These are phyloP conservation scores for Struthidea cinerea DNA, from an alignment of 2,113 vertebrate genomes.

Conservation along the genomic window DNA sequence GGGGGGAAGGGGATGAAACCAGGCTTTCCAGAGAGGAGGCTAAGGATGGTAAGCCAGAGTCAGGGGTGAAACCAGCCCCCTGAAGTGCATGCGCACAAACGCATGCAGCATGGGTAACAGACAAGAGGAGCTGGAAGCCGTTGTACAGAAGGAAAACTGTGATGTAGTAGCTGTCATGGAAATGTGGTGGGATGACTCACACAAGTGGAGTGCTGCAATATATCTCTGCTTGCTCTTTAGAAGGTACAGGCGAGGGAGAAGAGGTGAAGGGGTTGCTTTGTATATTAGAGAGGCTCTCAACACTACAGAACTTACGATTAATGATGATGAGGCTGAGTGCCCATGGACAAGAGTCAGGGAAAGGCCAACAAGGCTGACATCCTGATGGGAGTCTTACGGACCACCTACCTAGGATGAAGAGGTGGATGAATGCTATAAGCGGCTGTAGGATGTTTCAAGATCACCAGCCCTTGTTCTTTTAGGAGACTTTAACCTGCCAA, in stretches of 20 bases:
- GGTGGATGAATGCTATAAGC: not conserved
- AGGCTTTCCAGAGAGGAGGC: not conserved
- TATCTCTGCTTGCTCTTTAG: not conserved
- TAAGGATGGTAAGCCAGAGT: not conserved
- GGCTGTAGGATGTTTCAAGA: not conserved
- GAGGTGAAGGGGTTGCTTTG: not conserved
- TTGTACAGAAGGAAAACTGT: not conserved
- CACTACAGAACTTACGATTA: rapidly evolving
- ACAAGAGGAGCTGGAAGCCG: rapidly evolving
- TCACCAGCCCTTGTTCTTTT: not conserved
- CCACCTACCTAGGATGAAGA: not conserved
- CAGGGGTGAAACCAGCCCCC: not conserved
- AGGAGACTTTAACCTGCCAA: not conserved
- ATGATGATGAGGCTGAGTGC: not conserved
- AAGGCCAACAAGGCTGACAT: not conserved
- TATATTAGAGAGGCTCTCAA: not conserved
- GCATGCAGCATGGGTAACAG: no score
- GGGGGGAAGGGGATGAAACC: not conserved
- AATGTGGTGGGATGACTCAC: not conserved
- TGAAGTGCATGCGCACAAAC: not conserved
- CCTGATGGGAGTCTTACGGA: not conserved
- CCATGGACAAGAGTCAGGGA: rapidly evolving
- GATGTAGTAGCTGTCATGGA: not conserved
- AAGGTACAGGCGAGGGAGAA: not conserved
- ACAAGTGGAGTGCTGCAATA: rapidly evolving